Evolutionary conservation across 2,113 vertebrate species (phyloP).

Genomic region (Pithys albifrons): DNA sequence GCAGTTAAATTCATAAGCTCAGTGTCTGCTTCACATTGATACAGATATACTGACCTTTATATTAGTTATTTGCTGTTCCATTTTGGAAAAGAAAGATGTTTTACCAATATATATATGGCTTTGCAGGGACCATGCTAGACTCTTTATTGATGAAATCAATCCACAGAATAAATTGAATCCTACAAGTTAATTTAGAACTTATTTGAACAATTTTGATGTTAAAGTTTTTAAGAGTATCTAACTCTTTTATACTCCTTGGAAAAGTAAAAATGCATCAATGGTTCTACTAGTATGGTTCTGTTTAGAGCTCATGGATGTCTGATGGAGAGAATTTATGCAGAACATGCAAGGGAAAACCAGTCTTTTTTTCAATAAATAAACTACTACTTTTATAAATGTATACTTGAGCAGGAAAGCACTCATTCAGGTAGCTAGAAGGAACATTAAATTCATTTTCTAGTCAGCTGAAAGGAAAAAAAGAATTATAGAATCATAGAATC

Average conservation of each 20-base stretch:
- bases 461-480: background rate
- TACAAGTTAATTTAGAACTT: background rate
- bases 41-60: background rate
- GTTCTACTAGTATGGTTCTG: background rate
- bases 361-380: background rate
- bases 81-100: background rate
- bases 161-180: background rate
- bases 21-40: background rate
- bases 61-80: background rate
- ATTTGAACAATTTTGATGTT: background rate
- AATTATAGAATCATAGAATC: no score
- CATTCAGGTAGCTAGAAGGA: background rate
- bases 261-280: background rate
- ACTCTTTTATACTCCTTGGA: background rate
- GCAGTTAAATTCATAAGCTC: background rate
- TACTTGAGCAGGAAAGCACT: background rate
- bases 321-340: background rate
- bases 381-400: background rate
- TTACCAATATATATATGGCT: background rate
- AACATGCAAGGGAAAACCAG: background rate
- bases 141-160: background rate
- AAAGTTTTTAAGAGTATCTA: background rate
- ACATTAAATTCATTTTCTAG: background rate
- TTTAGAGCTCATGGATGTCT: background rate
- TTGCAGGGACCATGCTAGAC: background rate